Conservation (phyloP, 1,140 invertebrate species). For the Bombyx mandarina region DNA sequence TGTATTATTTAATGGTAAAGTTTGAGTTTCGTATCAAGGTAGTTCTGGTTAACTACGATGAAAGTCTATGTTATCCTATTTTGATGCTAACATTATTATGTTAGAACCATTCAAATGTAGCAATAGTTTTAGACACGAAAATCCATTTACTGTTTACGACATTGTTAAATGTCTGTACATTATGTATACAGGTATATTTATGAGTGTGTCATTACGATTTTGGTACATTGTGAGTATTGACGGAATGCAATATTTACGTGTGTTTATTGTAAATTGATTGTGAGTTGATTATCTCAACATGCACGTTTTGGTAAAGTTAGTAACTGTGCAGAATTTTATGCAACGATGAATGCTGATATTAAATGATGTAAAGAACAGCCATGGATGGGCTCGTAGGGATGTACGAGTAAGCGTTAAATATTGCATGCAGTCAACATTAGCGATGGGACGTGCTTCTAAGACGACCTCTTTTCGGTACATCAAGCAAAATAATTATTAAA, state of each 20-base stretch:
- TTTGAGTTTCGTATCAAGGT: too few species aligned
- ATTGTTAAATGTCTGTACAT: slow-evolving; percentile 29
- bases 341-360: slow-evolving; percentile 23
- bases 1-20: too few species aligned
- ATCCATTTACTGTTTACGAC: slow-evolving; percentile 16
- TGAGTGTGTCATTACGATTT: slow-evolving; percentile 28
- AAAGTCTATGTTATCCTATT: slow-evolving; percentile 16
- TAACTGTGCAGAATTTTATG: slow-evolving; percentile 34
- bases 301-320: slow-evolving; percentile 31
- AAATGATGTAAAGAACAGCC: slow-evolving; percentile 42
- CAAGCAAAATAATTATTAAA: slow-evolving; percentile 29
- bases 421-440: slow-evolving; percentile 69
- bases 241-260: slow-evolving; percentile 69
- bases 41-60: slow-evolving; percentile 13
- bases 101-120: slow-evolving; percentile 27
- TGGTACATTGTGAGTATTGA: slow-evolving; percentile 47
- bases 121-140: slow-evolving; percentile 4
- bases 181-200: too few species aligned
- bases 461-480: slow-evolving; percentile 55
- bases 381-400: slow-evolving; percentile 38
- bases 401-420: slow-evolving; percentile 61
- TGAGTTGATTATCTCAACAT: slow-evolving; percentile 40
- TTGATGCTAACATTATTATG: slow-evolving; percentile 19
- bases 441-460: slow-evolving; percentile 60
- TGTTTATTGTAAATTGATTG: slow-evolving; percentile 28